Evolutionary conservation across 2,797 vertebrate genomes (phyloP), one percentile per base, ranked within the genome.

Genomic region (Enteromius viviparus): DNA sequence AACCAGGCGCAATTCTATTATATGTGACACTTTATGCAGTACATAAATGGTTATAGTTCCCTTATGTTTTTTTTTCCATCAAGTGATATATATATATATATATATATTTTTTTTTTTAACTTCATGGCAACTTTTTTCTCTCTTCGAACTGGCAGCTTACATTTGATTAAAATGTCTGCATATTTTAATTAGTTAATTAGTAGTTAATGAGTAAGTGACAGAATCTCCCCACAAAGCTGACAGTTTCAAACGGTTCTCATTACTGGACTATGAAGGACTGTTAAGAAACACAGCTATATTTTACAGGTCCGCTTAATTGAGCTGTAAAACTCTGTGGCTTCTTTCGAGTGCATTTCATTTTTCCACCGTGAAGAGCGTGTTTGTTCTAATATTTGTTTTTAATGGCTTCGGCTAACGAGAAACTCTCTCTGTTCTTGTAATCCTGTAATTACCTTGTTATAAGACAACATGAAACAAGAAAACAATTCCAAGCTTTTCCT

Each of bases 301-400:
- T 86, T 89, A 88, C 84, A 83, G 75, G 65, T 79, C 79, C 75
- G 17, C 77, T 87, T 86, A 87, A 89, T 80, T 87, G 84, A 85
- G 80, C 86, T 86, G 83, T 90, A 88, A 90, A 84, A 68, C 58
- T 75, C 76, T 71, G 74, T 37, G 68, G 84, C 77, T 80, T 78
- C 69, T 83, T 86, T 78, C 68, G 80, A 78, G 42, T 80, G 53
- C 71, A 66, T 85, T 87, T 83, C 47, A 75, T 88, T 88, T 81
- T 85, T 84, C 76, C 72, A 84, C 51, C 74, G 47, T 80, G 79
- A 62, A 53, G 32, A 45, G 40, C 72, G 64, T 80, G 70, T 85
- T 89, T 77, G 65, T 76, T 79, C 64, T 87, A 65, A 55, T 58
- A 65, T 69, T 78, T 80, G 23, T 53, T 65, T 79, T 87, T 81